Conservation (phyloP, 2,888 invertebrate species). For the Creontiades dilutus region DNA sequence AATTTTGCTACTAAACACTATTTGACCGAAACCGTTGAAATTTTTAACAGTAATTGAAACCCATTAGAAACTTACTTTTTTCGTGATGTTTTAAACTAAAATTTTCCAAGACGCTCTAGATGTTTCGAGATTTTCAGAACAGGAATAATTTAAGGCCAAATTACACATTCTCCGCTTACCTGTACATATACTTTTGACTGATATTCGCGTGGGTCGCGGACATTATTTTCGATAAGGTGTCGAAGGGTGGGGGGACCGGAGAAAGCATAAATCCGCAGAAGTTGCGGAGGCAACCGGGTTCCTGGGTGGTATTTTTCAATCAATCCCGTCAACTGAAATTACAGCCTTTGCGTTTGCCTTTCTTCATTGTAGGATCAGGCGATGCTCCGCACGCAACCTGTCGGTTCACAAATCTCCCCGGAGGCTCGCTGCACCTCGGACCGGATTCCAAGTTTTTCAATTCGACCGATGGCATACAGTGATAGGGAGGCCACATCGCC, state of each 20-base stretch:
- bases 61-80: no score
- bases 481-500: background rate
- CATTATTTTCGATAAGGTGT: conserved; percentile 40
- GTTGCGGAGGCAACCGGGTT: conserved; percentile 1
- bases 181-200: no score
- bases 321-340: conserved; percentile 70
- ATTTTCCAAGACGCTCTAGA: no score
- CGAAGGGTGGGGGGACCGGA: background rate
- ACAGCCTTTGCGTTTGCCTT: conserved; percentile 68
- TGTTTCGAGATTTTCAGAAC: no score
- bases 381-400: conserved; percentile 67
- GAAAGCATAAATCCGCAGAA: conserved; percentile 39
- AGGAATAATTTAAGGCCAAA: no score
- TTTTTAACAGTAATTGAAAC: no score
- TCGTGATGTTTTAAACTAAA: no score
- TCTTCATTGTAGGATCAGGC: conserved; percentile 63
- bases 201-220: conserved; percentile 43
- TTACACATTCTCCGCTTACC: no score
- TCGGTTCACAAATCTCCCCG: conserved; percentile 66
- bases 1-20: no score
- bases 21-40: no score
- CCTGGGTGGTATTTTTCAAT: conserved; percentile 71
- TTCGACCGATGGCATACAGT: conserved; percentile 20
- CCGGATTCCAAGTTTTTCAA: conserved; percentile 29
- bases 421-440: background rate